These are phyloP conservation scores for Caenorhabditis inopinata DNA, from an alignment of 1,140 invertebrate genomes.

Conservation along the genomic window DNA sequence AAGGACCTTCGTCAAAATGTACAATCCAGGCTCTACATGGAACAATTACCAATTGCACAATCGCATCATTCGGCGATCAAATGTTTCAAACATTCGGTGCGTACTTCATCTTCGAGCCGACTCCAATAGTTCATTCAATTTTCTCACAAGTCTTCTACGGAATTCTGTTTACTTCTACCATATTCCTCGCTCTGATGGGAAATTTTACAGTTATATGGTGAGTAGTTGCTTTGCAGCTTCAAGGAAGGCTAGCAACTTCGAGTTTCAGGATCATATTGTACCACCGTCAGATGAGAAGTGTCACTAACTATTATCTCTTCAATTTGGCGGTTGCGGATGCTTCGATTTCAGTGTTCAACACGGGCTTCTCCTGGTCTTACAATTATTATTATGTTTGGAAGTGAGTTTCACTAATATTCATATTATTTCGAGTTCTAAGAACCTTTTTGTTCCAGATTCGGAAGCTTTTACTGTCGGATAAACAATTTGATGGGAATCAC, in stretches of 20 bases:
- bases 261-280: slow-evolving; percentile 58
- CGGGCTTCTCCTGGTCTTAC: slow-evolving; percentile 58
- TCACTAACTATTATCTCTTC: slow-evolving; percentile 62
- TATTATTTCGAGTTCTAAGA: no score
- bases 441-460: slow-evolving; percentile 44
- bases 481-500: slow-evolving; percentile 66
- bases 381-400: slow-evolving; percentile 65
- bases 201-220: slow-evolving; percentile 59
- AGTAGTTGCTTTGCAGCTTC: no score
- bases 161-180: slow-evolving; percentile 50
- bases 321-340: slow-evolving; percentile 57
- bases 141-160: slow-evolving; percentile 54
- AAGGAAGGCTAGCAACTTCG: no score
- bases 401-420: slow-evolving; percentile 37
- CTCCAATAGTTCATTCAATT: slow-evolving; percentile 25
- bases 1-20: background rate
- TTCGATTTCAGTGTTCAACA: slow-evolving; percentile 61
- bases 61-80: background rate
- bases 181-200: slow-evolving; percentile 50
- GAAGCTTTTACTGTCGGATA: slow-evolving; percentile 56
- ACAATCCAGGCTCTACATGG: background rate
- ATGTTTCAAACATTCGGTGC: background rate
- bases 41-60: background rate
- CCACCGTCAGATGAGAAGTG: slow-evolving; percentile 63
- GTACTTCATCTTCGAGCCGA: slow-evolving; percentile 1